phyloP scores from a whole-genome alignment of 2,797 vertebrate species.

The Enteromius thamalakanensis region DNA sequence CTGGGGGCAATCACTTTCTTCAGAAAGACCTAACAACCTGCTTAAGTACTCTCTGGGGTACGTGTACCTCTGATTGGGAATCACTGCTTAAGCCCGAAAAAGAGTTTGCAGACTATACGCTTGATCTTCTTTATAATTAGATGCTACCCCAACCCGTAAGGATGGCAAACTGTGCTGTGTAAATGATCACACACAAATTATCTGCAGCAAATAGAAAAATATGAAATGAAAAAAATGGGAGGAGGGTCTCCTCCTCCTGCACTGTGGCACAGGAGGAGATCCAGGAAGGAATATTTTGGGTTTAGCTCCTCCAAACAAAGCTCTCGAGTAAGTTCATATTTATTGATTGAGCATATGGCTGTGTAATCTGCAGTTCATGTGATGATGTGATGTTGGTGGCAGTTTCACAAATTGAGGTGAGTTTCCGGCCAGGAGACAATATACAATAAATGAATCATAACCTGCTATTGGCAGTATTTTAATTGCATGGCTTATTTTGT shows the following conservation, averaged over 20 bases:
- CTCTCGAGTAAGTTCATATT: neutral
- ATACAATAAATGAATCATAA: slow-evolving; percentile 29
- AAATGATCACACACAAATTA: slow-evolving; percentile 13
- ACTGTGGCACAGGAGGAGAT: slow-evolving; percentile 1
- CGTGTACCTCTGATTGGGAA: slow-evolving; percentile 36
- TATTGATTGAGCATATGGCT: slow-evolving; percentile 9
- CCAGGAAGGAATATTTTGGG: slow-evolving; percentile 4
- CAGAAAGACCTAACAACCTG: slow-evolving; percentile 22
- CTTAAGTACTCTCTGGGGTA: slow-evolving; percentile 20
- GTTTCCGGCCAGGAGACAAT: neutral
- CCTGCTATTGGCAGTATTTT: slow-evolving; percentile 22
- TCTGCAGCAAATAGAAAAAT: neutral
- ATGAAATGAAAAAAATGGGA: neutral
- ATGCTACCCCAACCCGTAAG: slow-evolving; percentile 1
- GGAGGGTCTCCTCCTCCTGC: neutral
- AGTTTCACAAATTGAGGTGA: slow-evolving; percentile 16
- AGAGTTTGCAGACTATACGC: neutral
- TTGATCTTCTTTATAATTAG: slow-evolving; percentile 26
- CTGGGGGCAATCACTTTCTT: slow-evolving; percentile 17
- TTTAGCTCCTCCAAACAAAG: slow-evolving; percentile 1
- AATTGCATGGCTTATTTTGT: slow-evolving; percentile 32
- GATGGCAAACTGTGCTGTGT: slow-evolving; percentile 16
- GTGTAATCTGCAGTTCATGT: slow-evolving; percentile 3
- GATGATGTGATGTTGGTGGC: slow-evolving; percentile 24
- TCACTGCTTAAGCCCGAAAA: neutral